phyloP scores from a whole-genome alignment of 2,797 vertebrate species.

The Hapalemur alaotrensis region DNA sequence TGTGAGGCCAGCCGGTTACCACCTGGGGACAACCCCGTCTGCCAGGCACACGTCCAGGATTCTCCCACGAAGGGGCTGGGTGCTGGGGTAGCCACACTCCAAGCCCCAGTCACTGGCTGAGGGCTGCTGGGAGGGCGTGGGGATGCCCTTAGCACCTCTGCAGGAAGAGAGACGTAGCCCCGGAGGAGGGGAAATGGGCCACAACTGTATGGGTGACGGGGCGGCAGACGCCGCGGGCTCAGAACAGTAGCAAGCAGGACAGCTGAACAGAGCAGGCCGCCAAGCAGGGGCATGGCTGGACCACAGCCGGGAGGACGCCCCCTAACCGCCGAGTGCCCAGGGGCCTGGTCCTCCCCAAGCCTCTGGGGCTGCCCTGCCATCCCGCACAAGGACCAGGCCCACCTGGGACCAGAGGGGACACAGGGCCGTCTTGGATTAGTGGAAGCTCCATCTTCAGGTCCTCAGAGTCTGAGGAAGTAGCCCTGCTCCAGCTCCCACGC shows the following conservation, averaged over 20 bases:
- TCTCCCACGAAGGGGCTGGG: background rate
- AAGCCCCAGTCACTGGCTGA: rapidly evolving
- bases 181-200: rapidly evolving
- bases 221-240: rapidly evolving
- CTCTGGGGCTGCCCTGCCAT: background rate
- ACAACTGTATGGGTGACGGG: rapidly evolving
- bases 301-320: rapidly evolving
- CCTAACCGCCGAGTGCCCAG: rapidly evolving
- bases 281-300: rapidly evolving
- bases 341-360: background rate
- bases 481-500: rapidly evolving
- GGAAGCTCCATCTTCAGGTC: background rate
- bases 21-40: too few relatives aligned
- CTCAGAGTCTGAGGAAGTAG: background rate
- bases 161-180: too few relatives aligned
- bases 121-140: rapidly evolving
- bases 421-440: rapidly evolving
- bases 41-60: too few relatives aligned
- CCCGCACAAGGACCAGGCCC: rapidly evolving
- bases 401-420: background rate
- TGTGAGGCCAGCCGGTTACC: background rate
- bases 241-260: rapidly evolving
- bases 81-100: background rate
- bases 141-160: too few relatives aligned
- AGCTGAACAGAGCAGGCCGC: background rate